Base-by-base conservation (phyloP, 2,113 vertebrate genomes). In the Struthidea cinerea region DNA sequence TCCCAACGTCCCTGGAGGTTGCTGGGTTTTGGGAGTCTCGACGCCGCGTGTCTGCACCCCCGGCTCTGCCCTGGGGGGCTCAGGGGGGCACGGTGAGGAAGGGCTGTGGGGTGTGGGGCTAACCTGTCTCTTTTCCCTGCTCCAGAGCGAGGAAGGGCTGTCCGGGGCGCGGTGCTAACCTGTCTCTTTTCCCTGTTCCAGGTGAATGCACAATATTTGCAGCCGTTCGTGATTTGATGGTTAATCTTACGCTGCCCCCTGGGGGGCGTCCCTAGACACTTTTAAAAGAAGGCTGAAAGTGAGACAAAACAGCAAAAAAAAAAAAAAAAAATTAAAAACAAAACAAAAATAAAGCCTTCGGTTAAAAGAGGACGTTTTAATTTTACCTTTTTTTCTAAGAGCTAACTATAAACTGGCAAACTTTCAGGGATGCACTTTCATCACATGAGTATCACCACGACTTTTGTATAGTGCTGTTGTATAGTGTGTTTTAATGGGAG, bases 131-230 rank as follows among this genome's bases (percentile, higher is more conserved):
- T 61, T 61, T 26, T 69, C 79, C 79, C 87, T 83, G 63, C 73
- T 69, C 79, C 87, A 90, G n/a, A 83, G 63, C 2, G 70, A 90
- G 87, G 87, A 77, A 32, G 85, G 78, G 70, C 74, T 76, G 90
- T 57, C 33, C 4, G 90, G 41, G 93, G 63, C 26, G 80, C 27
- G 96, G 94, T 96, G 97, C 98, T 98, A 98, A 98, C 97, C 92
- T 98, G 89, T 98, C 96, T 98, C 97, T 95, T 97, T 97, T 97
- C 95, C 97, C 95, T 96, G 96, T 95, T 97, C 93, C 97, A 99
- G 99, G 99, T 97, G 99, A 99, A 98, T 99, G 99, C 98, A 99
- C 99, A 92, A 99, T 99, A 98, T 99, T 99, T 98, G 98, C 99
- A 79, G 99, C 99, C 86, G 99, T 99, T 97, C 99, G 99, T 90